Evolutionary conservation across 2,888 invertebrate genomes (phyloP), one percentile per base, ranked within the genome.

Genomic region (Sialis fuliginosa): DNA sequence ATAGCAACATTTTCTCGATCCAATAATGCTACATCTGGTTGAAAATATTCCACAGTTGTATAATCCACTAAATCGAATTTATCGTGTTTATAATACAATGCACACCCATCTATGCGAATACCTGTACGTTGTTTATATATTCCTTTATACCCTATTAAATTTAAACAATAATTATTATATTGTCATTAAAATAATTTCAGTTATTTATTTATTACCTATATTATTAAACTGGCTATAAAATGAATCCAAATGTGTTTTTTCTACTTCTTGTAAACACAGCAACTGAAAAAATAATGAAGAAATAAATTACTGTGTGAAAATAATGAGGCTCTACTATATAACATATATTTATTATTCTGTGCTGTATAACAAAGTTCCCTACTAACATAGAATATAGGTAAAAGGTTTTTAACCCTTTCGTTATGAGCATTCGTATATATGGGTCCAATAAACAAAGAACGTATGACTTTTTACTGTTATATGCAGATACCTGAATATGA

Each of bases 251-350:
- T 90, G 87, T n/a, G 76, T 70, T 8, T 70, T 70, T 66, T 93
- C 85, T 42, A 95, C 85, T 72, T 96, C 96, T 74, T 96, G 95
- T 6, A 95, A 65, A 60, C 89, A 88, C 48, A 90, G 58, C 48
- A 90, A 77, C 87, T 87, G 63, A 45, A 70, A n/a, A n/a, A n/a
- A n/a, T n/a, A n/a, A n/a, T n/a, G n/a, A n/a, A n/a, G n/a, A n/a
- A n/a, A n/a, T n/a, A n/a, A n/a, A n/a, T n/a, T n/a, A n/a, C n/a
- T n/a, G n/a, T n/a, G 10, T 47, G 45, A 6, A 8, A 42, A 12
- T 22, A 31, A 32, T 12, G 6, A 10, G 39, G 13, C 3, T 6
- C 6, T 39, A 9, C 7, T 13, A 5, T 6, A 7, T 13, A 39
- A 39, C 10, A 39, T n/a, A n/a, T n/a, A n/a, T n/a, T n/a, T n/a